Percentiles rank a stretch among this genome's conserved stretches.
These are phyloP conservation scores for Rotaria magnacalcarata DNA, from an alignment of 2,888 invertebrate species.

Conservation along the genomic window DNA sequence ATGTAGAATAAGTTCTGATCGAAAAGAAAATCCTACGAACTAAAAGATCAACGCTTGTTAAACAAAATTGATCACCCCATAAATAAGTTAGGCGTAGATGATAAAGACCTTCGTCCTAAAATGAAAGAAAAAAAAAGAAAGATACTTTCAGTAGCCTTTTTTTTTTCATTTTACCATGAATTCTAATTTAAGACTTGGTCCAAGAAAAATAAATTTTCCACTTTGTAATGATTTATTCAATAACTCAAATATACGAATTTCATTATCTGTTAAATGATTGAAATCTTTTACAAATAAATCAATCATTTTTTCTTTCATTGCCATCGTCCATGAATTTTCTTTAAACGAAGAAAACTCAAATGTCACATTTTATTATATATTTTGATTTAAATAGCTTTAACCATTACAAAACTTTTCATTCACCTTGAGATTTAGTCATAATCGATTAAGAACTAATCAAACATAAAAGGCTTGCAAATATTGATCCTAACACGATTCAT, in stretches of 20 bases:
- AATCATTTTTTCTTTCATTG: not conserved
- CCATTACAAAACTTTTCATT: too few relatives aligned
- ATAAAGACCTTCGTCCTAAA: conserved; percentile 4
- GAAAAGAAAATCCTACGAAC: not conserved
- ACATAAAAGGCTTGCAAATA: too few relatives aligned
- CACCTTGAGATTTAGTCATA: too few relatives aligned
- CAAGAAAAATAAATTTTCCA: not conserved
- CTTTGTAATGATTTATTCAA: not conserved
- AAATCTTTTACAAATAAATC: not conserved
- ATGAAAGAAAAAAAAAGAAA: not conserved
- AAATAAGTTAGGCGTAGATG: conserved; percentile 22
- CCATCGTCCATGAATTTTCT: not conserved
- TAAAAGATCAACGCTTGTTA: not conserved
- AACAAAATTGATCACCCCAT: conserved; percentile 34
- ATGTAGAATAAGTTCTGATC: too few relatives aligned
- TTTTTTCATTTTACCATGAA: not conserved
- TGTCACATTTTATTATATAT: too few relatives aligned
- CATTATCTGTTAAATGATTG: not conserved
- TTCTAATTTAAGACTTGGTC: not conserved
- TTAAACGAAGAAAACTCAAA: too few relatives aligned
- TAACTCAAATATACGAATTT: not conserved
- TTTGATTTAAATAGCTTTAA: too few relatives aligned
- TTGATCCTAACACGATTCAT: too few relatives aligned
- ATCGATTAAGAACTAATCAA: too few relatives aligned
- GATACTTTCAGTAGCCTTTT: not conserved